Conservation (phyloP, 2,797 vertebrate species). For the Helicolenus hilgendorfi region DNA sequence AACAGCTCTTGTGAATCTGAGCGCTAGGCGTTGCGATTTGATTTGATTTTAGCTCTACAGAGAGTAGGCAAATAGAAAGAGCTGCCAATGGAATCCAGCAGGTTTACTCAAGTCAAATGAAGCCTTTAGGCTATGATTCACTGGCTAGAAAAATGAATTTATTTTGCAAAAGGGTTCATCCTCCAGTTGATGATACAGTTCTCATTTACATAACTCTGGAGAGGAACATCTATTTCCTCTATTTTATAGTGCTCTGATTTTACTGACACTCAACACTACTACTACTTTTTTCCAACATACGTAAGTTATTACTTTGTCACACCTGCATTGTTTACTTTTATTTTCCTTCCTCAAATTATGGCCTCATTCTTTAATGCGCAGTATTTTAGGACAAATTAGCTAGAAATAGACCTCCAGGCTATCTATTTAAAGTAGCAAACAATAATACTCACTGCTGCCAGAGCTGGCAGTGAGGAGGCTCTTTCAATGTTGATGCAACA, state of each 20-base stretch:
- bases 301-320: not conserved
- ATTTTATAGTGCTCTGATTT: not conserved
- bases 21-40: not conserved
- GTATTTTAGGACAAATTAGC: not conserved
- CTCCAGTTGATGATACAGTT: slow-evolving; percentile 28
- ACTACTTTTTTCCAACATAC: not conserved
- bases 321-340: not conserved
- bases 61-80: slow-evolving; percentile 48
- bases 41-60: slow-evolving; percentile 55
- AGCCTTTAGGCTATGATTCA: slow-evolving; percentile 54
- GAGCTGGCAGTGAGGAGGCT: not conserved
- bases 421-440: not conserved
- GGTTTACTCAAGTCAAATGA: slow-evolving; percentile 63
- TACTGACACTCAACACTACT: not conserved
- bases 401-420: not conserved
- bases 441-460: not conserved
- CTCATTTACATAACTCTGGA: slow-evolving; percentile 49
- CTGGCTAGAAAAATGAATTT: slow-evolving; percentile 27
- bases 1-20: slow-evolving; percentile 31
- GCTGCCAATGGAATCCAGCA: slow-evolving; percentile 42
- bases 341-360: not conserved
- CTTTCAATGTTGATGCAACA: not conserved
- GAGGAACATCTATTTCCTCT: slow-evolving; percentile 24
- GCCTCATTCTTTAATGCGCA: not conserved
- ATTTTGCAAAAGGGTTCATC: slow-evolving; percentile 54